Conservation (phyloP, 2,113 vertebrate species). For the Cromileptes altivelis region DNA sequence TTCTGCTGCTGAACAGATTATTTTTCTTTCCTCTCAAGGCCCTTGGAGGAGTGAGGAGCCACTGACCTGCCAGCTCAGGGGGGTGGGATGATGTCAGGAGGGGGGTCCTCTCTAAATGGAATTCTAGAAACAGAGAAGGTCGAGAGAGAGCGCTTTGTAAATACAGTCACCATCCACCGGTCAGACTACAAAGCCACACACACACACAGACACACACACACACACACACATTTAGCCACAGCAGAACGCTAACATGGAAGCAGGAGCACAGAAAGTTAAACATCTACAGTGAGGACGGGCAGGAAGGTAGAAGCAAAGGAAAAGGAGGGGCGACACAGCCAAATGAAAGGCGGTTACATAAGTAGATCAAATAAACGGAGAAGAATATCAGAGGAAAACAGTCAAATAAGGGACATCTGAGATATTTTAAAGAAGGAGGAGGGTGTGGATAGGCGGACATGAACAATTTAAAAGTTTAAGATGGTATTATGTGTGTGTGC, state of each 20-base stretch:
- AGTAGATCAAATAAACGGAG: conserved; percentile 69
- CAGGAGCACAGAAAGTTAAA: conserved; percentile 50
- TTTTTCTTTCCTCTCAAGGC: background rate
- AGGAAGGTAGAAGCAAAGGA: conserved; percentile 58
- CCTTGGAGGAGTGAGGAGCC: conserved; percentile 75
- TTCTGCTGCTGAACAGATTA: conserved; percentile 30
- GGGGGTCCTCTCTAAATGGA: conserved; percentile 99
- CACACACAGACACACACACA: conserved; percentile 29
- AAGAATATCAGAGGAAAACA: conserved; percentile 33
- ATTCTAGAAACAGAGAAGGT: conserved; percentile 94
- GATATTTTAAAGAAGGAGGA: background rate
- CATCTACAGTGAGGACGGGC: conserved; percentile 35
- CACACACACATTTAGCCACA: conserved; percentile 34
- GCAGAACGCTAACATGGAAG: conserved; percentile 10
- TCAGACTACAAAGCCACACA: conserved; percentile 53
- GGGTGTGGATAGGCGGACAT: background rate
- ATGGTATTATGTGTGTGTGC: background rate
- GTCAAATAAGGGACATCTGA: conserved; percentile 1
- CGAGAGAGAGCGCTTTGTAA: conserved; percentile 70
- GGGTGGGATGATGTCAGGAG: conserved; percentile 98
- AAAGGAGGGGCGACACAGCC: conserved; percentile 51
- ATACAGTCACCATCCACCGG: conserved; percentile 57
- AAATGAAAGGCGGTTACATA: conserved; percentile 59
- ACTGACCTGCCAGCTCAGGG: conserved; percentile 99
- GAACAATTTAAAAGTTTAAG: background rate